phyloP scores from a whole-genome alignment of 2,113 vertebrate species.

The Hippocampus comes region DNA sequence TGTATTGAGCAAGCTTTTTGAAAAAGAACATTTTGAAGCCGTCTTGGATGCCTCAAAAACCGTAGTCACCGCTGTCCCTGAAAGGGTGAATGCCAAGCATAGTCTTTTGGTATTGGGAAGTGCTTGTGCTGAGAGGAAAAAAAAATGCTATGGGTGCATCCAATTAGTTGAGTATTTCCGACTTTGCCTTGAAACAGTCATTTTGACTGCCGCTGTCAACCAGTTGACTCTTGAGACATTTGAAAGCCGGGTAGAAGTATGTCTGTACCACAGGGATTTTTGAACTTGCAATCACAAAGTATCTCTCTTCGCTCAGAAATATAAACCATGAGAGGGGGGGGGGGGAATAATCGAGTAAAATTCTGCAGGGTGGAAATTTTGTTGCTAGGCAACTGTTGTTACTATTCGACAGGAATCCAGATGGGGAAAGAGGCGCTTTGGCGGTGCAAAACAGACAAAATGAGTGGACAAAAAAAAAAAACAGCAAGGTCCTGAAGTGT shows the following conservation, averaged over 20 bases:
- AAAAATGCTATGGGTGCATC: background rate
- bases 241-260: constrained; percentile 13
- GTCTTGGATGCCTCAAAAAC: no score
- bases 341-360: constrained; percentile 42
- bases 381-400: constrained; percentile 74
- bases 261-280: constrained; percentile 37
- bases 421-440: constrained; percentile 19
- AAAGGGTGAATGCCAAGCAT: no score
- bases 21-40: no score
- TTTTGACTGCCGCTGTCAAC: background rate
- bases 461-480: constrained; percentile 49
- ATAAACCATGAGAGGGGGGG: background rate
- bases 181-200: background rate
- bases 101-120: no score
- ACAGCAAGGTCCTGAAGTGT: constrained; percentile 32
- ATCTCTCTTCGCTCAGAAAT: constrained; percentile 7
- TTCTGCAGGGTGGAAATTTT: constrained; percentile 65
- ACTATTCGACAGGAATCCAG: constrained; percentile 52
- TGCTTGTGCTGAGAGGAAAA: no score
- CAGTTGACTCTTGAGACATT: constrained; percentile 19
- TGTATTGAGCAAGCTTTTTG: no score
- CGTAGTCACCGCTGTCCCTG: no score
- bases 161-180: background rate
- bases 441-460: constrained; percentile 33
- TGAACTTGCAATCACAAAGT: constrained; percentile 51